Base-by-base conservation (phyloP, 2,888 invertebrate species). In the Nephrocerus scutellatus region DNA sequence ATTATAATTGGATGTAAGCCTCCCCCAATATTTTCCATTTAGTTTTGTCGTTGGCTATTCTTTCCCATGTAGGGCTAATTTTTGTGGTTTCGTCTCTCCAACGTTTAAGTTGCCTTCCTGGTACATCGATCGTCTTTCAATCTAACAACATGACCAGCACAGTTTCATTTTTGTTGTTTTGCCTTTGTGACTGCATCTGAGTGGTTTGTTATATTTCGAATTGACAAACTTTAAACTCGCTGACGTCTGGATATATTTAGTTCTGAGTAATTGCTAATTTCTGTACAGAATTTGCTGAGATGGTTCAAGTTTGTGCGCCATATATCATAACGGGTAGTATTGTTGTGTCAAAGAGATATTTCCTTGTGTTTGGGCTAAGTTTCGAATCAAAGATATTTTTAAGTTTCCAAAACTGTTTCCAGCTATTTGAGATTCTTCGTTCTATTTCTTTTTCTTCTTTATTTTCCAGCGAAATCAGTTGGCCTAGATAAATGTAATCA, bases 1-100 rank as follows among this genome's bases (percentile, higher is more conserved):
- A n/a, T n/a, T n/a, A n/a, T n/a, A n/a, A n/a, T n/a, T n/a, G n/a
- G n/a, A n/a, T n/a, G n/a, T 15, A 28, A 28, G 28, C 28, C 28
- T 28, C 15, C 15, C 28, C 15, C 28, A 28, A 28, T 15, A 28
- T n/a, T 28, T 28, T 30, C 30, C 19, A n/a, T n/a, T n/a, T n/a
- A n/a, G n/a, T n/a, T n/a, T n/a, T n/a, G n/a, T n/a, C n/a, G n/a
- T n/a, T n/a, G n/a, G n/a, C n/a, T n/a, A n/a, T n/a, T n/a, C n/a
- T n/a, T n/a, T n/a, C n/a, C n/a, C n/a, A n/a, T 18, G n/a, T 18
- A 20, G 12, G 18, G 20, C 8, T 19, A 21, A 10, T 30, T 15
- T 14, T 30, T 19, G n/a, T n/a, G n/a, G n/a, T n/a, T n/a, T n/a
- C n/a, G n/a, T n/a, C n/a, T n/a, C n/a, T n/a, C n/a, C n/a, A n/a